Conservation (phyloP, 2,797 vertebrate species). For the Sebastes hubbsi region DNA sequence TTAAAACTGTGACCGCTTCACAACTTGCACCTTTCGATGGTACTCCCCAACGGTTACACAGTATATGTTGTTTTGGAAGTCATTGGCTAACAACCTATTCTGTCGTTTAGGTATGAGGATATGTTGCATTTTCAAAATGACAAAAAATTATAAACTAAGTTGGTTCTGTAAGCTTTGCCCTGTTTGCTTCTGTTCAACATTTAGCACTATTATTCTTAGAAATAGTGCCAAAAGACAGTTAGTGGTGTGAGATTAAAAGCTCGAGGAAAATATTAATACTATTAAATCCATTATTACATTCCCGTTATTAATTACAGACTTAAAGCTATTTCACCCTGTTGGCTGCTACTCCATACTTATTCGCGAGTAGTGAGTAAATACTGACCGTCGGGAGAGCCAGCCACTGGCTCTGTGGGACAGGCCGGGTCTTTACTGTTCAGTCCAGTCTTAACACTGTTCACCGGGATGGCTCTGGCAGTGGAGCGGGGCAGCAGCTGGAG, state of each 20-base stretch:
- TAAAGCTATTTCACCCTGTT: not conserved
- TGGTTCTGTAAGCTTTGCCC: not conserved
- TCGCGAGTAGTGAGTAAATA: not conserved
- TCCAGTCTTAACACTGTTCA: conserved; percentile 69
- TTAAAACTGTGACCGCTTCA: no score
- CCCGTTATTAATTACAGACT: not conserved
- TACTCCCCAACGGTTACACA: no score
- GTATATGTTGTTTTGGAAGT: no score
- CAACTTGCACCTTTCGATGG: no score
- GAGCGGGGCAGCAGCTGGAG: conserved; percentile 43
- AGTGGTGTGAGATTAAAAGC: not conserved
- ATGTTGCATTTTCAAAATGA: not conserved
- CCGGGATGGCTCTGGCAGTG: conserved; percentile 61
- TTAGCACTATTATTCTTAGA: not conserved
- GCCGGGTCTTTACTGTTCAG: conserved; percentile 72
- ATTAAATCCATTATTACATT: not conserved
- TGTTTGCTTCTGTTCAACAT: not conserved
- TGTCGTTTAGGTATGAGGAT: not conserved
- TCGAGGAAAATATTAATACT: not conserved
- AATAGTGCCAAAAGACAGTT: not conserved
- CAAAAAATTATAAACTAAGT: not conserved
- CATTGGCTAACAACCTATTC: no score
- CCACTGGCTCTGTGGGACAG: conserved; percentile 66
- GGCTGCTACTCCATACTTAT: not conserved
- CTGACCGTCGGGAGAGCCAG: conserved; percentile 87